Conservation (phyloP, 2,888 invertebrate species). For the Macrophya alboannulata region DNA sequence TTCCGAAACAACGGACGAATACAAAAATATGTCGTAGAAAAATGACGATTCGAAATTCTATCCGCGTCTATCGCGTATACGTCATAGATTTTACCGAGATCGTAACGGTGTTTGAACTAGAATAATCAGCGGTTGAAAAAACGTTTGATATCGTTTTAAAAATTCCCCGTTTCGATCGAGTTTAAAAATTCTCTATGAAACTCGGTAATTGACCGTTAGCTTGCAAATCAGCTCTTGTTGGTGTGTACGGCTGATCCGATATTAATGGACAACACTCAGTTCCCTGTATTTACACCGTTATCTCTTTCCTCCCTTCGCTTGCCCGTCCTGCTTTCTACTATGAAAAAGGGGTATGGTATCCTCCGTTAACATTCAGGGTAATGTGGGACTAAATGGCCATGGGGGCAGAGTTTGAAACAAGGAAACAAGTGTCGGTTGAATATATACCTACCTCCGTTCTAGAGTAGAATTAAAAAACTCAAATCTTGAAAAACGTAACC, state of each 20-base stretch:
- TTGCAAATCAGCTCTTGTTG: constrained; percentile 46
- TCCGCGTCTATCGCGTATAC: background rate
- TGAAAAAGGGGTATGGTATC: constrained; percentile 10
- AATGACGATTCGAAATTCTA: background rate
- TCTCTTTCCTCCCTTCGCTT: constrained; percentile 18
- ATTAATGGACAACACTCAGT: constrained; percentile 48
- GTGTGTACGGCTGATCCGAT: constrained; percentile 48
- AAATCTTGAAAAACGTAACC: background rate
- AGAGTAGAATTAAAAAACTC: background rate
- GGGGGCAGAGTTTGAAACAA: constrained; percentile 12
- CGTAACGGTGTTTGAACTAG: background rate
- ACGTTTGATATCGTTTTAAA: background rate
- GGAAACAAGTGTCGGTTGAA: constrained; percentile 34
- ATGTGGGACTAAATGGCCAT: constrained; percentile 18
- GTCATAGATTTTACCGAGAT: background rate
- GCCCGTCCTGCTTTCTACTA: background rate
- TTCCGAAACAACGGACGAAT: background rate
- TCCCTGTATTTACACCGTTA: constrained; percentile 42
- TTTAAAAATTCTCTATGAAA: background rate
- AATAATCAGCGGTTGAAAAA: background rate
- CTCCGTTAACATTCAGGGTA: constrained; percentile 11
- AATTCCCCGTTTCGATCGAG: constrained; percentile 1
- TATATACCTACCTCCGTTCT: background rate
- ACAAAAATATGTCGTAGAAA: background rate
- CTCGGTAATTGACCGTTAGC: constrained; percentile 22